phyloP scores from a whole-genome alignment of 2,797 vertebrate genomes.

The Enteromius radiatus region DNA sequence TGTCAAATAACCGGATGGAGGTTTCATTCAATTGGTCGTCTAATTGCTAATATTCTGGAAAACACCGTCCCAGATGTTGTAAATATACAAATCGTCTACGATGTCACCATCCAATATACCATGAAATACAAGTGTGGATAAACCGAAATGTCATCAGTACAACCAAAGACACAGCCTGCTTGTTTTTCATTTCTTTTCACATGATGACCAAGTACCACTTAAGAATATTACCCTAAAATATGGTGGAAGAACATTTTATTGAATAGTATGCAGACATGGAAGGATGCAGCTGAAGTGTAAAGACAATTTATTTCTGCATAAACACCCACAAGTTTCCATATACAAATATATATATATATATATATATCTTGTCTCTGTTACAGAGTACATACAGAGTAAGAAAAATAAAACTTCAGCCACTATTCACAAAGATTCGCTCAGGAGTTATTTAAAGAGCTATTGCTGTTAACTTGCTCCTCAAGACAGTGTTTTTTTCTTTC shows the following conservation, averaged over 20 bases:
- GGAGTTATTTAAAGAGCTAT: conserved; percentile 68
- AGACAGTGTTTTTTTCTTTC: conserved; percentile 42
- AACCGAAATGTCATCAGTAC: conserved; percentile 42
- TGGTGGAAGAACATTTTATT: conserved; percentile 5
- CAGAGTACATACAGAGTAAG: conserved; percentile 36
- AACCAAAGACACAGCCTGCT: conserved; percentile 63
- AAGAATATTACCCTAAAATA: conserved; percentile 37
- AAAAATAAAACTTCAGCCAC: conserved; percentile 54
- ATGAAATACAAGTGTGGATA: conserved; percentile 12
- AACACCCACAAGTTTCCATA: conserved; percentile 31
- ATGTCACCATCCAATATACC: conserved; percentile 10
- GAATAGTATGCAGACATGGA: conserved; percentile 2
- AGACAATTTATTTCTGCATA: conserved; percentile 34
- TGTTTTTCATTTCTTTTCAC: conserved; percentile 40
- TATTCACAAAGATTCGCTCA: conserved; percentile 68
- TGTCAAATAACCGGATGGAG: conserved; percentile 31
- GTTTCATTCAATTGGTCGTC: neutral
- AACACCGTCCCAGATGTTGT: conserved; percentile 17
- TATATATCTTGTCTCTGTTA: conserved; percentile 29
- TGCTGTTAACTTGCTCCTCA: conserved; percentile 49
- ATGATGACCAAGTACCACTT: conserved; percentile 39
- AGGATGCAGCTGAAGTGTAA: conserved; percentile 42
- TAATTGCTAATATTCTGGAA: neutral
- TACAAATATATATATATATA: neutral
- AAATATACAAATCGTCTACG: conserved; percentile 28